Conservation (phyloP, 2,113 vertebrate genomes). For the Vicugna pacos region DNA sequence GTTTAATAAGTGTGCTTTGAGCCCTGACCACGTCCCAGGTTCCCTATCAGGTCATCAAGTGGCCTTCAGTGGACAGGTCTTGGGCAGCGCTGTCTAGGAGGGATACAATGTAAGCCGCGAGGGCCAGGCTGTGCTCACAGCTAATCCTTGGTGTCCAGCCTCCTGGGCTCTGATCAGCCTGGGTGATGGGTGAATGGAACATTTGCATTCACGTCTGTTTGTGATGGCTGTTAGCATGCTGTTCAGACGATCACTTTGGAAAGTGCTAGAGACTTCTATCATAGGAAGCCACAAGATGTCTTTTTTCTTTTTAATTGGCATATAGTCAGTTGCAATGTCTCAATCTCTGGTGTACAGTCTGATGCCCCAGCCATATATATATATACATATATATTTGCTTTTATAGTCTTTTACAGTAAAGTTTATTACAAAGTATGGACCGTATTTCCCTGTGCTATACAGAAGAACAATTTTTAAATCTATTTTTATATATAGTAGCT, state of each 20-base stretch:
- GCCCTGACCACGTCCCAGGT: accelerated
- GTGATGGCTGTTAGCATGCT: constrained; percentile 90
- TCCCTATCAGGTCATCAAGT: background rate
- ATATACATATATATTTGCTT: too few species aligned
- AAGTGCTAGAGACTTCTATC: background rate
- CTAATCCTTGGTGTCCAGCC: background rate
- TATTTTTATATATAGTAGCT: too few species aligned
- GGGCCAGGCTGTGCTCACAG: accelerated
- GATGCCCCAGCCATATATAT: too few species aligned
- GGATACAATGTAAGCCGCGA: accelerated
- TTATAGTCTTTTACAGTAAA: too few species aligned
- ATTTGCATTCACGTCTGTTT: constrained; percentile 89
- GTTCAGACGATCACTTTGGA: constrained; percentile 84
- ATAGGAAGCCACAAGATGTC: background rate
- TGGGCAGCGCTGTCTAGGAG: accelerated
- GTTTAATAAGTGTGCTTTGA: background rate
- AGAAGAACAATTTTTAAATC: too few species aligned
- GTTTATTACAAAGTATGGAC: too few species aligned
- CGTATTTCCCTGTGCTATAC: too few species aligned
- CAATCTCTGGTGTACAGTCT: too few species aligned
- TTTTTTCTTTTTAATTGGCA: background rate
- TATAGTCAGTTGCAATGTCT: too few species aligned
- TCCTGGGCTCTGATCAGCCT: too few species aligned
- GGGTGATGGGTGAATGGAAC: constrained; percentile 90
- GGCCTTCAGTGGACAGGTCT: accelerated